Conservation (phyloP, 2,113 vertebrate genomes). For the Catharus fuscescens region DNA sequence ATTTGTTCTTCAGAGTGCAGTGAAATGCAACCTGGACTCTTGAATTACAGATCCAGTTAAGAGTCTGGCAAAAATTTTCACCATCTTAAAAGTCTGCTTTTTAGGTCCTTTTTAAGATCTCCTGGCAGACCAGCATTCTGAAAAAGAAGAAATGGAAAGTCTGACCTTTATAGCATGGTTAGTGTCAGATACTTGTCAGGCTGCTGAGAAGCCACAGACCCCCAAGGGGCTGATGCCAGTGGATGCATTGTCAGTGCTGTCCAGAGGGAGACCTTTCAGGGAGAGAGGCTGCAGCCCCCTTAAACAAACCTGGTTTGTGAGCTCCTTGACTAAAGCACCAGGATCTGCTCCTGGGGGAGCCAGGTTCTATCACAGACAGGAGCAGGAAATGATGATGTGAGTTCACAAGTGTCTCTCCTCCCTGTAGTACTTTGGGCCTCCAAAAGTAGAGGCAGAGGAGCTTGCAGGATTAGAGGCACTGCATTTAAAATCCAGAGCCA, state of each 20-base stretch:
- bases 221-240: neutral
- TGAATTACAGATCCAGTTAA: neutral
- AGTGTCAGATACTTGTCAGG: neutral
- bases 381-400: neutral
- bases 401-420: neutral
- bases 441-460: neutral
- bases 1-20: neutral
- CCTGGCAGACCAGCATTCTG: neutral
- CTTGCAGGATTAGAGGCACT: neutral
- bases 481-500: neutral
- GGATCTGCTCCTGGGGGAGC: neutral
- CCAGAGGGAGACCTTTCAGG: neutral
- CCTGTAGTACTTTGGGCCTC: neutral
- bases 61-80: neutral
- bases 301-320: neutral
- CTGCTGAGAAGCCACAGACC: neutral
- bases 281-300: neutral
- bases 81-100: neutral
- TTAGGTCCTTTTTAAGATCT: neutral
- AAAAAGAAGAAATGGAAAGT: neutral
- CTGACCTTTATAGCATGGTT: neutral
- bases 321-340: neutral
- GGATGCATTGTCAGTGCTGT: neutral
- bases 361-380: neutral
- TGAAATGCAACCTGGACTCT: neutral